Base-by-base conservation (phyloP, 2,113 vertebrate genomes). In the Lipotes vexillifer region DNA sequence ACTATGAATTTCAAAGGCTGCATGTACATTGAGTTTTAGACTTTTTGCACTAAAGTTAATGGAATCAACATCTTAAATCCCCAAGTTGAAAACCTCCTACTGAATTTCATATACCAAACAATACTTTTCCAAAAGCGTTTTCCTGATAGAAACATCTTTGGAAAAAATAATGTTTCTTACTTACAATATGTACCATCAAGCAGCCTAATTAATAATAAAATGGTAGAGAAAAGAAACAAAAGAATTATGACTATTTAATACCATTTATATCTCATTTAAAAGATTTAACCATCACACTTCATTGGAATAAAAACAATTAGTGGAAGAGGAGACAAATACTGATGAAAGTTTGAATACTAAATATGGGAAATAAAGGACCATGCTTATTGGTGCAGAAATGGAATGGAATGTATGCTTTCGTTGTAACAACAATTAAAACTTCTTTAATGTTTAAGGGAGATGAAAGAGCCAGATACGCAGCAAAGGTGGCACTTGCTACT, bases 361-460 rank as follows among this genome's bases (percentile, higher is more conserved):
- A 96, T 96, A 97, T 33, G 95, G 63, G 63, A 97, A 98, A 98
- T 98, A 93, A 98, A 96, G 29, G 38, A 68, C 41, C 0, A 4
- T 97, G 96, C 82, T 97, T 98, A 98, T 97, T 74, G 38, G 96
- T 93, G 65, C 61, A 90, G 61, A 72, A 96, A 96, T 96, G 90
- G 96, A 98, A 98, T 97, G 89, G 90, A 98, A 75, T 93, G 55
- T 93, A 94, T 93, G 98, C 90, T 87, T 95, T 98, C 71, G 15
- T 90, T 98, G 78, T 98, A 97, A 97, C 69, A 97, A 97, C 78
- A 98, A 98, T 97, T 97, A 98, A 98, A 98, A 98, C 59, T 97
- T 94, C 81, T 97, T 98, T 98, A 97, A 97, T 88, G 57, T 96
- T 95, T 74, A 89, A 41, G 38, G 75, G 41, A 97, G 97, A 98